A percentile compares a stretch with the other conserved stretches of the same genome.
Evolutionary conservation across 2,113 vertebrate species (phyloP).

Genomic region (Ceuthmochares aereus): DNA sequence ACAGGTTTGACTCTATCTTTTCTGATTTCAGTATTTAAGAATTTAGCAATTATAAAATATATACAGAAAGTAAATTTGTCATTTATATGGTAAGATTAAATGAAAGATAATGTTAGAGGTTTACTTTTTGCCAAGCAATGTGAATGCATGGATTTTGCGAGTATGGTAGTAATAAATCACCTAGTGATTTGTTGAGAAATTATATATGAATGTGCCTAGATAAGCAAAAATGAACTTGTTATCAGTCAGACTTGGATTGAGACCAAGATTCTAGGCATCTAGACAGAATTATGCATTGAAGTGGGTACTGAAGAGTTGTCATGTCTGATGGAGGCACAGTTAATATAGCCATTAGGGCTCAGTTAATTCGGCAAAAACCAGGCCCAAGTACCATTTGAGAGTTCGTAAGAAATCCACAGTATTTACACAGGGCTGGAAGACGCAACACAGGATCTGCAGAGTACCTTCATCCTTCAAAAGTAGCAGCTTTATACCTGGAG

Average conservation of each 20-base stretch:
- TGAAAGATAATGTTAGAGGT: background rate
- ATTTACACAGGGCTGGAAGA: background rate
- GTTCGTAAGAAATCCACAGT: background rate
- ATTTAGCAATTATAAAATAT: background rate
- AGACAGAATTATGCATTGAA: background rate
- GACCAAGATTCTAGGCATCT: background rate
- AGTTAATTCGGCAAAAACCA: background rate
- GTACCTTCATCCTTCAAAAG: background rate
- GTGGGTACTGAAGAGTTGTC: background rate
- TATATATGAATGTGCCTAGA: background rate
- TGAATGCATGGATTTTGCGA: background rate
- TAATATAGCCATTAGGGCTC: background rate
- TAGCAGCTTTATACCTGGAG: background rate
- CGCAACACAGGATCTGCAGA: background rate
- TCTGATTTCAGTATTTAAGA: background rate
- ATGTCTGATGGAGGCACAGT: background rate
- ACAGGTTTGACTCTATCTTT: background rate
- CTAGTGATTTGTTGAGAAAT: background rate
- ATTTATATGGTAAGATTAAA: background rate
- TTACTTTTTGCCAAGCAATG: background rate
- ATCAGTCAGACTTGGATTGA: background rate
- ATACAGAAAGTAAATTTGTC: background rate
- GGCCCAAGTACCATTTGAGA: background rate
- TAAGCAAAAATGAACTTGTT: background rate
- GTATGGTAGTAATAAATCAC: background rate